Conservation (phyloP, 2,888 invertebrate genomes). For the Tenodera sinensis region DNA sequence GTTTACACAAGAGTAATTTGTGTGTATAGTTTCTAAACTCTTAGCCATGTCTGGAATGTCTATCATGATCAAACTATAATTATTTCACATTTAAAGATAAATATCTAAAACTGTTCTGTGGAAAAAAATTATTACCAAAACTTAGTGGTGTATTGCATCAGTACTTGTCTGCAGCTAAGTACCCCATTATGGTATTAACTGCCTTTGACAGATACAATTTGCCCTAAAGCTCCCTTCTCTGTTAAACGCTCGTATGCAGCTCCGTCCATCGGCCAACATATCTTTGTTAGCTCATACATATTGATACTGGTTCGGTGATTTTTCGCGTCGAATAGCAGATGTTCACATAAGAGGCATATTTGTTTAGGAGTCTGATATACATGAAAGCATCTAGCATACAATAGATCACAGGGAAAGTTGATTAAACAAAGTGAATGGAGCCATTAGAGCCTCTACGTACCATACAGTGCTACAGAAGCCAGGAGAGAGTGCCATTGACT, state of each 20-base stretch:
- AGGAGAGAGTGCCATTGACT: not conserved
- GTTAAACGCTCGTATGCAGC: not conserved
- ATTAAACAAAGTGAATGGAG: not conserved
- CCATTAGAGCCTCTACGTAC: not conserved
- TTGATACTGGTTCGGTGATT: not conserved
- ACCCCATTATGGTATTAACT: not conserved
- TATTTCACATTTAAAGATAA: too few species aligned
- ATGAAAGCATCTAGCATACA: not conserved
- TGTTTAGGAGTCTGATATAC: not conserved
- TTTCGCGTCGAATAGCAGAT: not conserved
- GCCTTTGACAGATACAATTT: not conserved
- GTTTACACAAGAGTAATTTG: too few species aligned
- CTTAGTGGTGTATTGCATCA: too few species aligned
- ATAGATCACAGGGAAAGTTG: not conserved
- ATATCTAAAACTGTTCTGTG: too few species aligned
- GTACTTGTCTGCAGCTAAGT: too few species aligned
- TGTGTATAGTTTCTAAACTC: too few species aligned
- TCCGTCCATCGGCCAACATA: not conserved
- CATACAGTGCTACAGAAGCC: not conserved
- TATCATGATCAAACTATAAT: too few species aligned
- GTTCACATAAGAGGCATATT: not conserved
- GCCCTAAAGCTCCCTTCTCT: not conserved
- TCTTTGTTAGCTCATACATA: not conserved
- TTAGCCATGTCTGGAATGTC: too few species aligned
- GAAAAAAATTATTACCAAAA: too few species aligned